phyloP scores from a whole-genome alignment of 2,888 invertebrate species.

The Cataglyphis albicans region DNA sequence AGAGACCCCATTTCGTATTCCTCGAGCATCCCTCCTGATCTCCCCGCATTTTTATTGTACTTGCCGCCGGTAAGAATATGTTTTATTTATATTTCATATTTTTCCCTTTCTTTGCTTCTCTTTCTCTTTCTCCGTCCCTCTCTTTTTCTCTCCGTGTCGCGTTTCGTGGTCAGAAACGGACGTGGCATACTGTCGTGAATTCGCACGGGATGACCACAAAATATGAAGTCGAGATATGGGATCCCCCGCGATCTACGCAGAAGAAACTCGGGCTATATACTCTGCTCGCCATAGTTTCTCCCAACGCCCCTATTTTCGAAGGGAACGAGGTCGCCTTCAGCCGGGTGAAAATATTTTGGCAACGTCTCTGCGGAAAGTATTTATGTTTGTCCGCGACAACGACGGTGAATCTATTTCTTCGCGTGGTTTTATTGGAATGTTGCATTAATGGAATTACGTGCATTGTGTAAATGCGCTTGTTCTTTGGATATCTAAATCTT shows the following conservation, averaged over 20 bases:
- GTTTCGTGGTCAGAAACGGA: constrained; percentile 38
- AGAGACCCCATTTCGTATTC: constrained; percentile 83
- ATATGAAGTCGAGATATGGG: constrained; percentile 68
- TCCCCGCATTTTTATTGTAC: constrained; percentile 84
- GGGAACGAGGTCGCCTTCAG: constrained; percentile 19
- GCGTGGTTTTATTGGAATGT: constrained; percentile 34
- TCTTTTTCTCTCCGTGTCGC: constrained; percentile 45
- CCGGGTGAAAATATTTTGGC: constrained; percentile 60
- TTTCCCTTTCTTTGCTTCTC: constrained; percentile 60
- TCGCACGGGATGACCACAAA: constrained; percentile 76
- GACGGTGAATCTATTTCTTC: constrained; percentile 23
- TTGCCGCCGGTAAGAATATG: constrained; percentile 83
- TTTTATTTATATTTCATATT: constrained; percentile 86
- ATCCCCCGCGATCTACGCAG: constrained; percentile 30
- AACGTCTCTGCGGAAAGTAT: constrained; percentile 54
- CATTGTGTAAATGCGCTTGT: neutral
- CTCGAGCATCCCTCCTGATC: constrained; percentile 84
- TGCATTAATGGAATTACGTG: constrained; percentile 48
- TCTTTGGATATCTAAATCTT: neutral
- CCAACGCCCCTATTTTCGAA: constrained; percentile 49
- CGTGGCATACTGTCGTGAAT: constrained; percentile 65
- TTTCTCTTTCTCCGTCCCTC: constrained; percentile 35
- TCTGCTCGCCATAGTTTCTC: constrained; percentile 37
- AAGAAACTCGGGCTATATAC: constrained; percentile 1
- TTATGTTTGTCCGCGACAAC: constrained; percentile 40